Evolutionary conservation across 2,113 vertebrate species (phyloP), one percentile per base, ranked within the genome.

Genomic region (Crocuta crocuta): DNA sequence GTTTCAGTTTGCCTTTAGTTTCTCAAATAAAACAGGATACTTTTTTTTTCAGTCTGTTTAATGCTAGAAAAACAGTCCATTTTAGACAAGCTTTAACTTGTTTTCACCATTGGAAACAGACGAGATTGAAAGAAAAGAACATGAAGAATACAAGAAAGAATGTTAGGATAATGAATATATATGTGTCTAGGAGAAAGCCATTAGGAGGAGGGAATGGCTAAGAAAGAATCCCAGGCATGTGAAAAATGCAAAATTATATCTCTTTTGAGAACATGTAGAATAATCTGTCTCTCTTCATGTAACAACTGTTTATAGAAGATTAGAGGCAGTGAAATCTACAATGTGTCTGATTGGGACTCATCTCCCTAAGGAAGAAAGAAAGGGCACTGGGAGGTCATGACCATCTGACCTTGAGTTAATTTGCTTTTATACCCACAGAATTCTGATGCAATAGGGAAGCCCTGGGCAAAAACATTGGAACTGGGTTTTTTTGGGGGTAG

Each of bases 231-330:
- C 28, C 23, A 95, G 33, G 91, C 85, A 98, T 97, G 96, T 73
- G 66, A 95, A 98, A 96, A 96, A 98, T 97, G 93, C 73, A 91
- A 96, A 93, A 66, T 95, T 66, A 87, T 92, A 71, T 94, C 83
- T 96, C 91, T 80, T 91, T 93, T 89, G 66, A 97, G 66, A 95
- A 65, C n/a, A 74, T 92, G 43, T 73, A 87, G 70, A 90, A 89
- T 71, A 70, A 90, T 94, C 93, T 94, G 26, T 89, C 73, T 92
- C 50, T 97, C 70, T 95, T 94, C 80, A 55, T 66, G 21, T 80
- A 90, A 92, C 50, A 95, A 92, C n/a, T 97, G 83, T 95, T 97
- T 95, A 90, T 71, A 95, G 35, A 95, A 68, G 63, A 71, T 95
- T 35, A 92, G 79, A 97, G 24, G 2, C 74, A 87, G 50, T 84